Conservation (phyloP, 2,113 vertebrate genomes). For the Tretioscincus oriximinensis region DNA sequence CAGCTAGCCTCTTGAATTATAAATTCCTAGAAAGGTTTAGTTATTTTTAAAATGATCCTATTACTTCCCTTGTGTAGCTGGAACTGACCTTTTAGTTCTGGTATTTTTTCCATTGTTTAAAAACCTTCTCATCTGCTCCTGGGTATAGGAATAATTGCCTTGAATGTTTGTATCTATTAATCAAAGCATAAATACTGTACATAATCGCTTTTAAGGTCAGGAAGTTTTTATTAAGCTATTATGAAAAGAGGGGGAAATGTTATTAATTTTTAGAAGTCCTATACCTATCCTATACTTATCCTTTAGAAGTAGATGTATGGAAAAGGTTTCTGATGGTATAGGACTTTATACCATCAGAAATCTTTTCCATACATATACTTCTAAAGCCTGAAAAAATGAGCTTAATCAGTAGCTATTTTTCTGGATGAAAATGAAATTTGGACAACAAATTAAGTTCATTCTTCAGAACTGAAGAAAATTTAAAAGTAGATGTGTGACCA, state of each 20-base stretch:
- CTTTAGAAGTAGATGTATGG: too few species aligned
- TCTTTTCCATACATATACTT: too few species aligned
- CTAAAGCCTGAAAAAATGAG: too few species aligned
- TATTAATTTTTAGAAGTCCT: background rate
- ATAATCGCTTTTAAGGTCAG: background rate
- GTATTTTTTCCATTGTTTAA: background rate
- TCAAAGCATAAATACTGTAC: background rate
- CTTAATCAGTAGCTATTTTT: too few species aligned
- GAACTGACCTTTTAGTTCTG: background rate
- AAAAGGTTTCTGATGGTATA: too few species aligned
- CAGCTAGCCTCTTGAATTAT: background rate
- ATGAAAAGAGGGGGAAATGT: background rate
- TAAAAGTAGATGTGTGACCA: too few species aligned
- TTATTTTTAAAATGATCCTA: background rate
- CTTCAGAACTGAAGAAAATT: too few species aligned
- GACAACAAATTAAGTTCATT: too few species aligned
- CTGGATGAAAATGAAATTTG: too few species aligned
- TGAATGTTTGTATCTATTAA: background rate
- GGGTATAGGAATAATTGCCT: background rate
- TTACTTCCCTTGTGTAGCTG: background rate
- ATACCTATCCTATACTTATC: too few species aligned
- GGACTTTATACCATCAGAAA: too few species aligned
- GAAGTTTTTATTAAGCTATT: background rate
- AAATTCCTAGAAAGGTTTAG: background rate
- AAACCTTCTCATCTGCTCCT: background rate